These are phyloP conservation scores for Drosophila virilis DNA, from an alignment of 1,140 invertebrate species.

Conservation along the genomic window DNA sequence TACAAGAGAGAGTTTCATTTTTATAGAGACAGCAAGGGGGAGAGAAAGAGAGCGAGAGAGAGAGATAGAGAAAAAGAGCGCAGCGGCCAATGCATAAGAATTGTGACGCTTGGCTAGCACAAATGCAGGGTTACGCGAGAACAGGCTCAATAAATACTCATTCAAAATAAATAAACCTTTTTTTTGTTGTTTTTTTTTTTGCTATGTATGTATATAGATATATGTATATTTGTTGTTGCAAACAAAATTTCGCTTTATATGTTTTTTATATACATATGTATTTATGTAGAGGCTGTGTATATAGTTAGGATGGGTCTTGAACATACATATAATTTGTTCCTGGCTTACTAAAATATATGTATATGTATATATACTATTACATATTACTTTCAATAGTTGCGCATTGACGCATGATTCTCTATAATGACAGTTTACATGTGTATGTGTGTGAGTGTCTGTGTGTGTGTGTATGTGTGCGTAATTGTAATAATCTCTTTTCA, in stretches of 20 bases:
- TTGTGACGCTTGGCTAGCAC: constrained; percentile 33
- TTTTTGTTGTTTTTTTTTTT: constrained; percentile 15
- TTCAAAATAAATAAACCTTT: constrained; percentile 17
- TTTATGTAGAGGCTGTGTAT: constrained; percentile 46
- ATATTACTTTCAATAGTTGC: constrained; percentile 61
- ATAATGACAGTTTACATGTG: constrained; percentile 49
- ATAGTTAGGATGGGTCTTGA: constrained; percentile 72
- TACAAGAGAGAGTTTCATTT: constrained; percentile 66
- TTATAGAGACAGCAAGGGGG: constrained; percentile 5
- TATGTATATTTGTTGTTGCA: constrained; percentile 65
- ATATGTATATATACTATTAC: constrained; percentile 29
- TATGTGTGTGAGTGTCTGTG: constrained; percentile 29
- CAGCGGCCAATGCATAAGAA: constrained; percentile 4
- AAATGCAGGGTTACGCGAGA: constrained; percentile 41
- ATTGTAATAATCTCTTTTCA: constrained; percentile 81
- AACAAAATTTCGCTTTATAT: constrained; percentile 52
- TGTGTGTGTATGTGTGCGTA: constrained; percentile 48
- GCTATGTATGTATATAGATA: constrained; percentile 55
- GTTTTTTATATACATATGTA: constrained; percentile 55
- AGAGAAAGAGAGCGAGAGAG: constrained; percentile 4
- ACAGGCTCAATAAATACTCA: constrained; percentile 21
- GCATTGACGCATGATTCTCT: constrained; percentile 62
- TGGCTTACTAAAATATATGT: constrained; percentile 76
- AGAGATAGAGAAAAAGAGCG: background rate
- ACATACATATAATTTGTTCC: constrained; percentile 66